phyloP scores from a whole-genome alignment of 2,113 vertebrate species.

The Spilogale gracilis region DNA sequence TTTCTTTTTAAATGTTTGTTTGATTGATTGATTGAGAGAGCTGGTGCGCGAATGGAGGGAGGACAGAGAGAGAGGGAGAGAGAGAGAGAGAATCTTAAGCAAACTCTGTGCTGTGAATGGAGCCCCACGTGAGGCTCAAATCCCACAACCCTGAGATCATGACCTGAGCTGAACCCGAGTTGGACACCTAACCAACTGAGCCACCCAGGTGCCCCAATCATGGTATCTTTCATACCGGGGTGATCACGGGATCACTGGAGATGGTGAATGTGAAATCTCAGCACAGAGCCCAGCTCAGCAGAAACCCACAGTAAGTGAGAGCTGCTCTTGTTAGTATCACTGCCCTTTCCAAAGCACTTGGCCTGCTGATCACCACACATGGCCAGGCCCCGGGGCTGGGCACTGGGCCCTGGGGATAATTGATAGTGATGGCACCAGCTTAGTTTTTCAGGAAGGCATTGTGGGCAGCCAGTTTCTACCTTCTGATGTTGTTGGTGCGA shows the following conservation, averaged over 20 bases:
- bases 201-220: background rate
- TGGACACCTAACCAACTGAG: background rate
- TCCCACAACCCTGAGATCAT: background rate
- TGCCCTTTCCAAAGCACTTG: background rate
- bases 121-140: background rate
- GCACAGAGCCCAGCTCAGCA: background rate
- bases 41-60: background rate
- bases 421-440: background rate
- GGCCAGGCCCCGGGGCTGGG: background rate
- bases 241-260: background rate
- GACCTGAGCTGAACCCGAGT: background rate
- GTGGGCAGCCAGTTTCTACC: background rate
- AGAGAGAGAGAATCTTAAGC: background rate
- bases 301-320: background rate
- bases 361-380: background rate
- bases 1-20: too few relatives aligned
- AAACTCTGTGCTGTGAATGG: background rate
- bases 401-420: background rate
- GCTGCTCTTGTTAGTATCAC: background rate
- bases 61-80: background rate
- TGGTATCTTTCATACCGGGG: background rate
- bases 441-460: background rate
- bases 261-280: background rate
- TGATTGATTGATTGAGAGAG: background rate
- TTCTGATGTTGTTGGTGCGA: background rate